Conservation (phyloP, 1,140 invertebrate species). For the Orchestia grillus region DNA sequence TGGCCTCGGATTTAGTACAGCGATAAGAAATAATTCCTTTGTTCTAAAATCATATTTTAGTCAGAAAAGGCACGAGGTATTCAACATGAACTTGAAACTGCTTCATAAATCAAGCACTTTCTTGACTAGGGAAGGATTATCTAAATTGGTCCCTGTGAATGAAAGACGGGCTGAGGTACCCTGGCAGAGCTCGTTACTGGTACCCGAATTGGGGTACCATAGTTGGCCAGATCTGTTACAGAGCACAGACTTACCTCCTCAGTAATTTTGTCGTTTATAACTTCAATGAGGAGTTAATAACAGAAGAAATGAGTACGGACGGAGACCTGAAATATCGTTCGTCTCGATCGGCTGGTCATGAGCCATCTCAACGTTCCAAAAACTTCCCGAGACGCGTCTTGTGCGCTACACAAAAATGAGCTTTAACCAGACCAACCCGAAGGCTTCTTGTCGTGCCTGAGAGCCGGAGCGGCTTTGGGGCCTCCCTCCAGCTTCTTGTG, state of each 20-base stretch:
- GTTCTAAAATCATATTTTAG: background rate
- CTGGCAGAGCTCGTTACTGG: background rate
- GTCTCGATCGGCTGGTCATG: background rate
- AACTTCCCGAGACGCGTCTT: background rate
- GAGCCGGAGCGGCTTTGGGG: background rate
- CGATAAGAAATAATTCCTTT: background rate
- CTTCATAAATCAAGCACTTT: background rate
- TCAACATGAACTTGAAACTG: background rate
- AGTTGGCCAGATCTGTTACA: background rate
- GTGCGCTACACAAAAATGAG: background rate
- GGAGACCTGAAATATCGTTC: constrained; percentile 59
- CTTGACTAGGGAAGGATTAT: background rate
- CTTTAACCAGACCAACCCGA: background rate
- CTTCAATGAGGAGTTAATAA: constrained; percentile 67
- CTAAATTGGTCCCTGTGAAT: background rate
- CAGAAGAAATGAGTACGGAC: constrained; percentile 64
- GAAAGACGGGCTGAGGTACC: background rate
- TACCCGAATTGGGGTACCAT: background rate
- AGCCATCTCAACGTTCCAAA: constrained; percentile 6
- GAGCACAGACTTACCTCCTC: background rate
- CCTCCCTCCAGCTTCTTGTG: background rate
- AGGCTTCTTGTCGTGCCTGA: constrained; percentile 22
- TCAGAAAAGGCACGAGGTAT: background rate
- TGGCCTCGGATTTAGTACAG: background rate
- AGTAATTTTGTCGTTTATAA: constrained; percentile 66